Base-by-base conservation (phyloP, 2,797 vertebrate genomes). In the Sitta carolinensis region DNA sequence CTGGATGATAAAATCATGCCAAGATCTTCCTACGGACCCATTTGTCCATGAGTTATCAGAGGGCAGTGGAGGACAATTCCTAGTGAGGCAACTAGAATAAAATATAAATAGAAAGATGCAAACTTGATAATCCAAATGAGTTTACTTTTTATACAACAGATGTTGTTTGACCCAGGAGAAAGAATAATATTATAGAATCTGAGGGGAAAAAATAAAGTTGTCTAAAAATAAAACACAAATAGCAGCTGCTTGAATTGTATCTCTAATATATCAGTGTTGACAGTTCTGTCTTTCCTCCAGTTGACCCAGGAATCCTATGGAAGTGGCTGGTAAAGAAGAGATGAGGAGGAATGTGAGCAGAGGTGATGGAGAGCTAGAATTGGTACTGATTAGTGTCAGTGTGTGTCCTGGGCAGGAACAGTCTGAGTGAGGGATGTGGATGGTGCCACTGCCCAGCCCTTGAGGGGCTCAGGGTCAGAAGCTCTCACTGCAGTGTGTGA, bases 81-180 rank as follows among this genome's bases (percentile, higher is more conserved):
- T 95, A 87, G 20, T 51, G 66, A 93, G 66, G 40, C 82, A 95
- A 48, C 43, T 93, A 11, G 36, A 61, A 51, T 70, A 92, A 95
- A 80, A 87, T 94, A 79, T 83, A 94, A 95, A 93, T 69, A 77
- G 74, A 80, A 94, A 87, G 69, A 89, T 82, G 69, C 94, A 94
- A 96, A 95, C 85, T 93, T 93, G 87, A 96, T 95, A 94, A 81
- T 94, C 76, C 90, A 94, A 96, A 96, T 95, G 74, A 90, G 61
- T 95, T 97, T 96, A 91, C 92, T 96, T 96, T 96, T 96, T 94
- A 87, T 95, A 93, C 40, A 95, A 77, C 92, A 97, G 95, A 94
- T 97, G 96, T 94, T 97, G 90, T 97, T 97, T 98, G 96, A 97
- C 95, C 96, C 96, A 93, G 90, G 93, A 97, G 87, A 95, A 96